Conservation (phyloP, 2,113 vertebrate species). For the Tautogolabrus adspersus region DNA sequence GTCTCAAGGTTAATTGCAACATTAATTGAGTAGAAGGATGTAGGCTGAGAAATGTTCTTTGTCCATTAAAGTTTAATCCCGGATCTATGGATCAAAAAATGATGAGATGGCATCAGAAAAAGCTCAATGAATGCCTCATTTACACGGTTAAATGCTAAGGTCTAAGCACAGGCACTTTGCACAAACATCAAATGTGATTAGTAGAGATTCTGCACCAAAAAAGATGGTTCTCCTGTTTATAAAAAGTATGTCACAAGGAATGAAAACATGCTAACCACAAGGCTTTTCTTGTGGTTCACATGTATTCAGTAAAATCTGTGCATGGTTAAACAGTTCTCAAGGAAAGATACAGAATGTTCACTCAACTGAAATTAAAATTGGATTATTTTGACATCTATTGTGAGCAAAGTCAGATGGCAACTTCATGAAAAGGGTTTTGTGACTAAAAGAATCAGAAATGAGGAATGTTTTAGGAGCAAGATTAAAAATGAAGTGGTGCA, state of each 20-base stretch:
- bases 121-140: background rate
- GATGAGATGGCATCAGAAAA: background rate
- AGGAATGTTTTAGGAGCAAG: conserved; percentile 18
- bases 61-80: conserved; percentile 10
- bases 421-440: background rate
- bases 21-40: conserved; percentile 62
- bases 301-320: background rate
- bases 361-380: background rate
- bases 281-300: background rate
- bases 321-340: background rate
- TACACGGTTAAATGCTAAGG: background rate
- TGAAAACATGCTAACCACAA: background rate
- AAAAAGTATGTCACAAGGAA: too few species aligned
- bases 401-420: conserved; percentile 4
- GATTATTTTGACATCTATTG: conserved; percentile 1
- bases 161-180: background rate
- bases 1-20: conserved; percentile 71
- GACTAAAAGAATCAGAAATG: background rate
- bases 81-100: conserved; percentile 3
- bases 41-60: conserved; percentile 33
- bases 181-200: background rate
- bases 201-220: background rate
- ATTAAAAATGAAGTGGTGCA: conserved; percentile 20
- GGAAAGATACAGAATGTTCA: background rate
- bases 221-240: background rate